Conservation (phyloP, 2,797 vertebrate species). For the Sarcoramphus papa region DNA sequence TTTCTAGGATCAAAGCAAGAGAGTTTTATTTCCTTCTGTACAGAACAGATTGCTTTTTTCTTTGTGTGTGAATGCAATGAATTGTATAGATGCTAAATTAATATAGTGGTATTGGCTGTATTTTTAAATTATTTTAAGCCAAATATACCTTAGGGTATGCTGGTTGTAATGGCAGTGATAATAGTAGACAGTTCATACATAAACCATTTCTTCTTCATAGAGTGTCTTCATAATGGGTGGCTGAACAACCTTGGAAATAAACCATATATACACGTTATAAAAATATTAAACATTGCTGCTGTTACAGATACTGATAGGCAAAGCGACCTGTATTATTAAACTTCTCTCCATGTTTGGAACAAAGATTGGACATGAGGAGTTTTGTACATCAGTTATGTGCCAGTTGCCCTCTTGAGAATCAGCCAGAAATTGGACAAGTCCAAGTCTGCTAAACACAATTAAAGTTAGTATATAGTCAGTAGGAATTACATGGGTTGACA, state of each 20-base stretch:
- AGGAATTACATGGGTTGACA: background rate
- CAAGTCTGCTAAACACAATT: background rate
- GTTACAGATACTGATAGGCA: background rate
- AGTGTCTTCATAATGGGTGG: background rate
- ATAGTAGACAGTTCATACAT: background rate
- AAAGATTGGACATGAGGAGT: background rate
- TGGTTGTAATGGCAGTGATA: background rate
- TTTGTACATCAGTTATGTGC: background rate
- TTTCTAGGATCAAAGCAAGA: background rate
- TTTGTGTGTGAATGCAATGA: background rate
- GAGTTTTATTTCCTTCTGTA: background rate
- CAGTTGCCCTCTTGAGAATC: background rate
- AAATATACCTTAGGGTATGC: background rate
- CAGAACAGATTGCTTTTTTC: background rate
- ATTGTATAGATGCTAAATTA: background rate
- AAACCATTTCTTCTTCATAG: background rate
- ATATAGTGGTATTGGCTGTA: background rate
- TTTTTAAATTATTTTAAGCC: background rate
- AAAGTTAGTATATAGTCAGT: background rate
- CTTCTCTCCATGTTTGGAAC: background rate
- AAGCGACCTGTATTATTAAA: background rate
- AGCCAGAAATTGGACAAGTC: background rate
- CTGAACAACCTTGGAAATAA: background rate
- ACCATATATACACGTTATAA: background rate
- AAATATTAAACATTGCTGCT: background rate